Evolutionary conservation across 35 echinoderm and acorn worm genomes (phyloP).

Genomic region (Heliocidaris erythrogramma): DNA sequence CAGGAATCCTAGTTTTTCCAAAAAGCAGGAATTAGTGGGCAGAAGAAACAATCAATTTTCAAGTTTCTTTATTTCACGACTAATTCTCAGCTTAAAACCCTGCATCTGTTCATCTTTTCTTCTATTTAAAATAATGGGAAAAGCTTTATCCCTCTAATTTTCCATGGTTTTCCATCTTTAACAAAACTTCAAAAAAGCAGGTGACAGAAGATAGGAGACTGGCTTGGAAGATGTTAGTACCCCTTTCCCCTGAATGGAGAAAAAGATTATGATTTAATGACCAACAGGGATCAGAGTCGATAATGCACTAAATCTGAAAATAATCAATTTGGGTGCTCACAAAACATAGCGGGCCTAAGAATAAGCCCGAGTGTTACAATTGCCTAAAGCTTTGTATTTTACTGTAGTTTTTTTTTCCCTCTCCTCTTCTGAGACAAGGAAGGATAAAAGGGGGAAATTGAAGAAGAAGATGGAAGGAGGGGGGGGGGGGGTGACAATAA

Average conservation of each 20-base stretch:
- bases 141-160: background rate
- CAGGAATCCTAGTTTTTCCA: background rate
- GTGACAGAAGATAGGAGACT: background rate
- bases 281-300: background rate
- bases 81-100: background rate
- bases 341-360: background rate
- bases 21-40: background rate
- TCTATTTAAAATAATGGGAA: background rate
- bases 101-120: background rate
- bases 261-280: slow-evolving; percentile 14
- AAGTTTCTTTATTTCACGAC: background rate
- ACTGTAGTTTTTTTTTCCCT: background rate
- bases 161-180: background rate
- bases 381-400: background rate
- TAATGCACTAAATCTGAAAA: slow-evolving; percentile 43
- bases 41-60: background rate
- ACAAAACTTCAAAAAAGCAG: background rate
- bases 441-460: background rate
- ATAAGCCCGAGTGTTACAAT: background rate
- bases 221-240: background rate
- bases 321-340: background rate
- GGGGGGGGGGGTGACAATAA: background rate
- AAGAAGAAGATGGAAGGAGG: background rate
- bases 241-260: background rate
- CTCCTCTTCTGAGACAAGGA: background rate